These are phyloP conservation scores for Anisognathus igniventris DNA, from an alignment of 2,797 vertebrate species.

Conservation along the genomic window DNA sequence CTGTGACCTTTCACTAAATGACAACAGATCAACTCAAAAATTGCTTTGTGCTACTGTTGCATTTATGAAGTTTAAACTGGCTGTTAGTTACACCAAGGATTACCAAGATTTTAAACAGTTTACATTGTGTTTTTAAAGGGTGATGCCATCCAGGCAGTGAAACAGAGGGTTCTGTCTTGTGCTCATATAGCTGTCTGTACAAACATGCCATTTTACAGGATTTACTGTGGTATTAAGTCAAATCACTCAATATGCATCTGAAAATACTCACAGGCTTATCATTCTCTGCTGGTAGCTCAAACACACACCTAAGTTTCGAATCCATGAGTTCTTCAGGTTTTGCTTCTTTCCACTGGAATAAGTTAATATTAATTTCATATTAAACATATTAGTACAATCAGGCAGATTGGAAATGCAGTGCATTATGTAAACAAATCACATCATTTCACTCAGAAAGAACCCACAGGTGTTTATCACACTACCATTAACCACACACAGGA, in stretches of 20 bases:
- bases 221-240: background rate
- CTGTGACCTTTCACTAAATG: background rate
- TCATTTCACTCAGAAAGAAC: conserved; percentile 29
- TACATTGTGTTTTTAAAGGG: background rate
- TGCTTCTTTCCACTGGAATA: conserved; percentile 90
- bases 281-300: conserved; percentile 92
- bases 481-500: background rate
- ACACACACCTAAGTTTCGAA: conserved; percentile 93
- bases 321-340: conserved; percentile 96
- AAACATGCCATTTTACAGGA: background rate
- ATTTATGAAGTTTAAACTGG: background rate
- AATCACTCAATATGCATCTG: background rate
- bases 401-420: background rate
- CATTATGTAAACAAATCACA: conserved; percentile 28
- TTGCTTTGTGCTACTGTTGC: background rate
- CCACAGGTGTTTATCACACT: background rate
- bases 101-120: background rate
- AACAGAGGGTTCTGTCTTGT: background rate
- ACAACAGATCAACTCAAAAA: background rate
- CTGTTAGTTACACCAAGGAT: background rate
- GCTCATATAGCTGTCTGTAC: background rate
- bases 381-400: conserved; percentile 43
- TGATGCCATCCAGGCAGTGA: background rate
- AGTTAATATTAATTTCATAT: conserved; percentile 60
- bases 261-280: conserved; percentile 88